Conservation (phyloP, 2,797 vertebrate genomes). For the Crenichthys baileyi region DNA sequence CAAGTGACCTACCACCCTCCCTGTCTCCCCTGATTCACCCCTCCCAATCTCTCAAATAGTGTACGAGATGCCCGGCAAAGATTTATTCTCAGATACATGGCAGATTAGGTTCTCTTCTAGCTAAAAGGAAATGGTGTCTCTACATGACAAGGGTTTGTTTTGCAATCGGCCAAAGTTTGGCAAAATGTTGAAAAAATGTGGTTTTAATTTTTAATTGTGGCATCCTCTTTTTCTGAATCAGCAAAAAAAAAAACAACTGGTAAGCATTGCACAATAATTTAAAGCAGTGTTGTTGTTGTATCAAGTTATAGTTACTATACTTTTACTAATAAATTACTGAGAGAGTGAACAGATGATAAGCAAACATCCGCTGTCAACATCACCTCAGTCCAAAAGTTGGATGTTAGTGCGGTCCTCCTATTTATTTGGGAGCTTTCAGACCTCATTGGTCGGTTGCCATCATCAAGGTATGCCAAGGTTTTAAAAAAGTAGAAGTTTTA, state of each 20-base stretch:
- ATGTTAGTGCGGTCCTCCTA: neutral
- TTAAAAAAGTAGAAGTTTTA: neutral
- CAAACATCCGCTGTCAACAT: neutral
- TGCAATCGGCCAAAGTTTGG: neutral
- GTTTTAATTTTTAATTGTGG: neutral
- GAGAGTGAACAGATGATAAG: neutral
- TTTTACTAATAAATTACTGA: neutral
- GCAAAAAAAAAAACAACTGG: neutral
- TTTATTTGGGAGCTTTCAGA: neutral
- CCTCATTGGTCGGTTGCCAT: neutral
- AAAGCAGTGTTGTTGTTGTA: neutral
- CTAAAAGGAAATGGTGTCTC: constrained; percentile 55
- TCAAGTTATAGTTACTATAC: neutral
- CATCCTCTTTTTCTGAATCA: neutral
- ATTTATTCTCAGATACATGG: constrained; percentile 56
- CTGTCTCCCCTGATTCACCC: constrained; percentile 1
- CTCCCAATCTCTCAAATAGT: constrained; percentile 44
- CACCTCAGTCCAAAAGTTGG: neutral
- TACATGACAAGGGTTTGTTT: constrained; percentile 35
- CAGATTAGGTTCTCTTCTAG: constrained; percentile 53
- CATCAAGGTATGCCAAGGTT: neutral
- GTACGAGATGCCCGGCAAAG: constrained; percentile 58
- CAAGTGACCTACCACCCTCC: constrained; percentile 56
- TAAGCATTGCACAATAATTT: neutral
- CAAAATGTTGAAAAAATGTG: neutral